A percentile compares a stretch with the other conserved stretches of the same genome.
Evolutionary conservation across 2,888 invertebrate species (phyloP).

Genomic region (Eupithecia inturbata): DNA sequence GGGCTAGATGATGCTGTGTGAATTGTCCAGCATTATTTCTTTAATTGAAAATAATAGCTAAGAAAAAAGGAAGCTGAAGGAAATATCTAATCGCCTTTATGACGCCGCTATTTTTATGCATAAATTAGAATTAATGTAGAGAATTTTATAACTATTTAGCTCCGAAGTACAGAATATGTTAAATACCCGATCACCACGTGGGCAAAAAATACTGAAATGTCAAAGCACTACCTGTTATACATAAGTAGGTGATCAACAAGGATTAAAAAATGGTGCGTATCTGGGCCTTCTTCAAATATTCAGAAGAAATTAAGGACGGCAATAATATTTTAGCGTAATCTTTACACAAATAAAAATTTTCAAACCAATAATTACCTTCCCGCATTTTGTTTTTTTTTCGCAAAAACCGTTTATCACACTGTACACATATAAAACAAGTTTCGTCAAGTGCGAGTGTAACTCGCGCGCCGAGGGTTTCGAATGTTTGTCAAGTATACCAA

Average conservation of each 20-base stretch:
- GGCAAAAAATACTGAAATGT: background rate
- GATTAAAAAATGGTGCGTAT: background rate
- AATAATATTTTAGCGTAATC: background rate
- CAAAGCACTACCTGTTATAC: constrained; percentile 6
- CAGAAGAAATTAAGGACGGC: background rate
- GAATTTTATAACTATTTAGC: background rate
- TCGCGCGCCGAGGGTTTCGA: too few species aligned
- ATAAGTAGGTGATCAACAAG: background rate
- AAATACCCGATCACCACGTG: background rate
- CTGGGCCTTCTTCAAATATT: background rate
- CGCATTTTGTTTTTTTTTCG: too few species aligned
- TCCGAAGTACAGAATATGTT: background rate
- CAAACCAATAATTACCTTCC: background rate
- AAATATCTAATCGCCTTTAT: background rate
- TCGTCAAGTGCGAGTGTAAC: too few species aligned
- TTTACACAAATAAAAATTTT: background rate
- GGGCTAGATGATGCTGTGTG: too few species aligned
- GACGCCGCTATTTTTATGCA: background rate
- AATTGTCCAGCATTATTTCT: too few species aligned
- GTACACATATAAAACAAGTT: too few species aligned
- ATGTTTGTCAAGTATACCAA: too few species aligned
- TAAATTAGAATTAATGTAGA: background rate
- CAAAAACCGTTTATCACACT: too few species aligned
- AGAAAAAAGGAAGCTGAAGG: background rate
- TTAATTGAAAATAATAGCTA: background rate